Conservation (phyloP, 30 jellyfish, hydroid and myxozoan genomes). For the Aurelia sp. region DNA sequence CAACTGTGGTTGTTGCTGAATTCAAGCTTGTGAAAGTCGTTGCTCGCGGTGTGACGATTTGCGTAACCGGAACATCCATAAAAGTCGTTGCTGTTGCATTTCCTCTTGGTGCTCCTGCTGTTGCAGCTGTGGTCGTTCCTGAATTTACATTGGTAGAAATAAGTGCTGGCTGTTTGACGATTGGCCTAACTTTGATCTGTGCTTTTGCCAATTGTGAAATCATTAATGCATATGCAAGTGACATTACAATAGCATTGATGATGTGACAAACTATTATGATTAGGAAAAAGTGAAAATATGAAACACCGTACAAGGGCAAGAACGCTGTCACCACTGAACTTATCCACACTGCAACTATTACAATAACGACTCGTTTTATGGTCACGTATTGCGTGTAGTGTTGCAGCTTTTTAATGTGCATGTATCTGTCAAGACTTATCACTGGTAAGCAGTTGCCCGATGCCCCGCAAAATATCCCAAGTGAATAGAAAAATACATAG, state of each 20-base stretch:
- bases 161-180: no score
- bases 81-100: background rate
- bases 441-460: background rate
- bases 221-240: background rate
- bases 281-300: background rate
- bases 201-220: background rate
- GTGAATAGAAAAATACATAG: background rate
- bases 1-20: background rate
- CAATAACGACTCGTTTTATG: background rate
- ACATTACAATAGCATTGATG: background rate
- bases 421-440: background rate
- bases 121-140: background rate
- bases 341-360: background rate
- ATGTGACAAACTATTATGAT: background rate
- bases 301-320: background rate
- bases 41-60: background rate
- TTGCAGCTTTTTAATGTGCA: constrained; percentile 2
- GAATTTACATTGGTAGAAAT: no score
- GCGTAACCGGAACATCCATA: no score
- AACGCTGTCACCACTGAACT: background rate
- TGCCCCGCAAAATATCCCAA: background rate
- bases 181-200: no score
- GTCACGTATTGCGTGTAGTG: background rate
- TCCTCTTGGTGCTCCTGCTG: background rate
- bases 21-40: background rate